These are phyloP conservation scores for Acanthochromis polyacanthus DNA, from an alignment of 2,113 vertebrate genomes.

Conservation along the genomic window DNA sequence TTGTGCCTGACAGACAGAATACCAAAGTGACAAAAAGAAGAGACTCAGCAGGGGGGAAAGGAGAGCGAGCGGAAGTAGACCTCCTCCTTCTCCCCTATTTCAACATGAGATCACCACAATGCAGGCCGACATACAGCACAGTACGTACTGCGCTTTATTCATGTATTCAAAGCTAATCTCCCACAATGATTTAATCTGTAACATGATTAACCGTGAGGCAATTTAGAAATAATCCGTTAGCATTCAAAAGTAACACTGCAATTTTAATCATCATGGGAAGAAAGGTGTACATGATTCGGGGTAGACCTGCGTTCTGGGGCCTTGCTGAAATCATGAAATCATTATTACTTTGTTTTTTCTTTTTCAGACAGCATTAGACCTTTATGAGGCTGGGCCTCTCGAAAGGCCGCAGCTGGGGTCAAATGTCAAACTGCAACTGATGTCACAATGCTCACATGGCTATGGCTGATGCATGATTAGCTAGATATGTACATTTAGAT, in stretches of 20 bases:
- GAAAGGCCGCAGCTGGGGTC: conserved; percentile 72
- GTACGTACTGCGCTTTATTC: conserved; percentile 60
- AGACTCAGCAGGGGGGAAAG: conserved; percentile 15
- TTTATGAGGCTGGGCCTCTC: conserved; percentile 41
- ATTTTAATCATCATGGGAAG: conserved; percentile 50
- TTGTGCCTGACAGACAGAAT: conserved; percentile 10
- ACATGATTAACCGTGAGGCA: conserved; percentile 77
- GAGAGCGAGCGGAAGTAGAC: conserved; percentile 4
- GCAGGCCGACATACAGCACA: conserved; percentile 50
- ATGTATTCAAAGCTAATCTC: conserved; percentile 71
- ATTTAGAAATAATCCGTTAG: conserved; percentile 79
- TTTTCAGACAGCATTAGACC: conserved; percentile 27
- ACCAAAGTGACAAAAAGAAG: conserved; percentile 47
- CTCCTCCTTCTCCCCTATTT: not conserved
- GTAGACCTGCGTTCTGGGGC: not conserved
- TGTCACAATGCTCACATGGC: conserved; percentile 74
- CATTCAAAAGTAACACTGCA: conserved; percentile 68
- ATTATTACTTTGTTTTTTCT: conserved; percentile 9
- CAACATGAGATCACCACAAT: conserved; percentile 54
- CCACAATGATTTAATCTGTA: conserved; percentile 72
- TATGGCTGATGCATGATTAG: conserved; percentile 76
- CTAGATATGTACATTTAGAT: conserved; percentile 87
- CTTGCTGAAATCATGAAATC: conserved; percentile 55
- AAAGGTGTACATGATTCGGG: not conserved
- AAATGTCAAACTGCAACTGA: conserved; percentile 83